These are phyloP conservation scores for Drosophila suzukii DNA, from an alignment of 1,140 invertebrate genomes.

Conservation along the genomic window DNA sequence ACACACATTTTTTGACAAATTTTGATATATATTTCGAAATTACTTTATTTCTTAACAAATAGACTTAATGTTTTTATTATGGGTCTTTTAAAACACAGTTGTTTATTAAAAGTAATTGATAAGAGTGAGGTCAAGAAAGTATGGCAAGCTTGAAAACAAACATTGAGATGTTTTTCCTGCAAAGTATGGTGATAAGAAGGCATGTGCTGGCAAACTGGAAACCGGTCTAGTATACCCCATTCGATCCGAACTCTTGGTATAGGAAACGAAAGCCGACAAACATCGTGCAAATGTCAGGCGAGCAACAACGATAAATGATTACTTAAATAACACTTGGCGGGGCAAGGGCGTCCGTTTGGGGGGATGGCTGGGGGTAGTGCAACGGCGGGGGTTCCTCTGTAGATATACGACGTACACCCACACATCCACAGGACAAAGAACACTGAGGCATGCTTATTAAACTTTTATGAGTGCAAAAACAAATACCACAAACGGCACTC, in stretches of 20 bases:
- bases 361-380: conserved; percentile 3
- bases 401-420: conserved; percentile 30
- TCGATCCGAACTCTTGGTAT: not conserved
- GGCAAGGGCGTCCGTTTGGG: too few relatives aligned
- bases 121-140: not conserved
- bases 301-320: conserved; percentile 61
- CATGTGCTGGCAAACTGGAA: not conserved
- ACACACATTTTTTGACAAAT: not conserved
- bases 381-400: conserved; percentile 33
- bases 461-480: conserved; percentile 70
- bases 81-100: too few relatives aligned
- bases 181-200: not conserved
- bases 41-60: not conserved
- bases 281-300: conserved; percentile 51
- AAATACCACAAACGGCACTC: conserved; percentile 49
- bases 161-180: not conserved
- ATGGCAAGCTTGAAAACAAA: not conserved
- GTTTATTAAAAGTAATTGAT: not conserved
- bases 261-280: conserved; percentile 34
- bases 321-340: conserved; percentile 49
- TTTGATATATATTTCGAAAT: not conserved
- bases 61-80: not conserved
- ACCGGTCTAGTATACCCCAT: conserved; percentile 8
- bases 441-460: conserved; percentile 58
- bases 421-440: conserved; percentile 8